These are phyloP conservation scores for Euglossa dilemma DNA, from an alignment of 1,140 invertebrate species.

Conservation along the genomic window DNA sequence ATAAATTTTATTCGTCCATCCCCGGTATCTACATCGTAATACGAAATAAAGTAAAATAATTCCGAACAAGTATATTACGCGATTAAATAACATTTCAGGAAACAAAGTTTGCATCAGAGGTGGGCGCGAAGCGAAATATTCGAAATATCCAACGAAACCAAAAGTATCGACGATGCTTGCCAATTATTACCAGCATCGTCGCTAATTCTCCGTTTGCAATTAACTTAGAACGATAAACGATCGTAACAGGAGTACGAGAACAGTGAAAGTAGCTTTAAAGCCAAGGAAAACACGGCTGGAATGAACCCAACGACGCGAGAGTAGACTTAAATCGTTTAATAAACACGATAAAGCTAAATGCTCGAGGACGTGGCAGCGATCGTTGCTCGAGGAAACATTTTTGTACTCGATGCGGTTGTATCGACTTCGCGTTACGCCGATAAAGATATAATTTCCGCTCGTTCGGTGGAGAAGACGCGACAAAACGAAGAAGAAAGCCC, in stretches of 20 bases:
- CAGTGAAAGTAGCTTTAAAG: no score
- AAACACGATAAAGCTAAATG: neutral
- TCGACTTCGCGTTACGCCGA: neutral
- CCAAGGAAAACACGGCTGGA: neutral
- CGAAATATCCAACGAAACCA: no score
- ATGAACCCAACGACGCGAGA: neutral
- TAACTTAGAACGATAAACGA: no score
- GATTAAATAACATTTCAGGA: no score
- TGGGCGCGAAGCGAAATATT: no score
- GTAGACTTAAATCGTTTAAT: neutral
- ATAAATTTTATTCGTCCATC: neutral
- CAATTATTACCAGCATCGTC: no score
- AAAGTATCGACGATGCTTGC: no score
- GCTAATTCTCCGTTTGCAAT: no score
- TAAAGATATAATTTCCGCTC: constrained; percentile 24
- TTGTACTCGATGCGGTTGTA: neutral
- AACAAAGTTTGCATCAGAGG: no score
- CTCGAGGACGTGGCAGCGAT: neutral
- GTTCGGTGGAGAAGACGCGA: neutral
- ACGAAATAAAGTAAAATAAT: neutral
- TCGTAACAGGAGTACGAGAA: no score
- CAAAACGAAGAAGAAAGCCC: neutral
- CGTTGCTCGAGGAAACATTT: neutral
- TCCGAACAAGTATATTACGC: no score
- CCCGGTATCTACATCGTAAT: neutral